Percentiles rank a stretch among this genome's conserved stretches.
These are phyloP conservation scores for Psittacula echo DNA, from an alignment of 2,797 vertebrate species.

Conservation along the genomic window DNA sequence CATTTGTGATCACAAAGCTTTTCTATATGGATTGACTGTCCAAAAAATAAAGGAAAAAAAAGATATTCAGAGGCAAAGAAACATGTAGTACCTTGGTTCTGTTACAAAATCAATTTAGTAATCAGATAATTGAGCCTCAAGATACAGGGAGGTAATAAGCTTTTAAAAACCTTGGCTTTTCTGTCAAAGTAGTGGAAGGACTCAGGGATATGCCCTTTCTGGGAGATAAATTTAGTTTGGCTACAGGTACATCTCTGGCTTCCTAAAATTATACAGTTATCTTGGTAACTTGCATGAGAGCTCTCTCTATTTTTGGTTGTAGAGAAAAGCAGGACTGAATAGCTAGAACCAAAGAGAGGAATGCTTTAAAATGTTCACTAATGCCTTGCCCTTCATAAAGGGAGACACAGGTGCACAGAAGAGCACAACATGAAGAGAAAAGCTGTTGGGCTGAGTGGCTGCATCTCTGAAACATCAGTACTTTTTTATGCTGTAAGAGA, in stretches of 20 bases:
- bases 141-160: neutral
- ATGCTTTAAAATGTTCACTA: neutral
- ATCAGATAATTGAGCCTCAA: conserved; percentile 38
- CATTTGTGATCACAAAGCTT: neutral
- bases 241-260: neutral
- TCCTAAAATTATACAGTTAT: neutral
- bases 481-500: neutral
- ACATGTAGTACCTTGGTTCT: neutral
- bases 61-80: neutral
- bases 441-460: neutral
- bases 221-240: neutral
- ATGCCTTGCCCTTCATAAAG: neutral
- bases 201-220: neutral
- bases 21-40: neutral
- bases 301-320: neutral
- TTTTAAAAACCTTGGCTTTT: conserved; percentile 2
- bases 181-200: neutral
- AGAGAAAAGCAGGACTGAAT: neutral
- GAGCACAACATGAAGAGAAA: neutral
- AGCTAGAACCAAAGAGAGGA: neutral
- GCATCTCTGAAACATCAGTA: neutral
- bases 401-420: neutral
- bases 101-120: conserved; percentile 39
- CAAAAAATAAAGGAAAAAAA: neutral
- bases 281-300: neutral